Base-by-base conservation (phyloP, 2,888 invertebrate species). In the Drosophila histrio region DNA sequence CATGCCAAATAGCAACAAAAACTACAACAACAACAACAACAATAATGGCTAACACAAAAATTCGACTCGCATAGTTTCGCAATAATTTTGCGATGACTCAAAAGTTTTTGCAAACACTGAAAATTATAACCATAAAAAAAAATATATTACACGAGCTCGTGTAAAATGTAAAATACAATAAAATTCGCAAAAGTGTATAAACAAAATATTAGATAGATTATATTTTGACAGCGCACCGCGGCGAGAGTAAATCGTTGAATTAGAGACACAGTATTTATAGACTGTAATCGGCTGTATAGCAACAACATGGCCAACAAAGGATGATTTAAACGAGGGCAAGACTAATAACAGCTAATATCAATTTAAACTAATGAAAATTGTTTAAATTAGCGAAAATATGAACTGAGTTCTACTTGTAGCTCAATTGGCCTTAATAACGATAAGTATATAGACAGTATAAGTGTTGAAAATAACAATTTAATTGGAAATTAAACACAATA, bases 71-170 rank as follows among this genome's bases (percentile, higher is more conserved):
- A 87, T 85, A 85, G 84, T 87, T 85, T 85, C 80, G 85, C 87
- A 87, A 85, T 87, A 77, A 78, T 74, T 85, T 64, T 59, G 66
- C 72, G 77, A 87, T 84, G 84, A 84, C 65, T 87, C 87, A 85
- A 87, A 72, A 64, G 28, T 13, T 39, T 21, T 13, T 66, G 69
- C 69, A 77, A 74, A 73, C n/a, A 80, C 71, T 58, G 38, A 78
- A 83, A 77, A 74, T 77, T 72, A 69, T 54, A 74, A 58, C 82
- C 77, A 79, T 79, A 79, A 72, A 77, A 73, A 73, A 52, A 60
- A 59, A 70, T 70, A 53, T 59, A 69, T 47, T 64, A 46, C 50
- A 50, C 54, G 30, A 28, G 34, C 47, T 21, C 47, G 11, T 30
- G 36, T 38, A 46, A 46, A 36, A 36, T 43, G 32, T 39, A 39